Base-by-base conservation (phyloP, 2,888 invertebrate genomes). In the Lasioglossum pauxillum region DNA sequence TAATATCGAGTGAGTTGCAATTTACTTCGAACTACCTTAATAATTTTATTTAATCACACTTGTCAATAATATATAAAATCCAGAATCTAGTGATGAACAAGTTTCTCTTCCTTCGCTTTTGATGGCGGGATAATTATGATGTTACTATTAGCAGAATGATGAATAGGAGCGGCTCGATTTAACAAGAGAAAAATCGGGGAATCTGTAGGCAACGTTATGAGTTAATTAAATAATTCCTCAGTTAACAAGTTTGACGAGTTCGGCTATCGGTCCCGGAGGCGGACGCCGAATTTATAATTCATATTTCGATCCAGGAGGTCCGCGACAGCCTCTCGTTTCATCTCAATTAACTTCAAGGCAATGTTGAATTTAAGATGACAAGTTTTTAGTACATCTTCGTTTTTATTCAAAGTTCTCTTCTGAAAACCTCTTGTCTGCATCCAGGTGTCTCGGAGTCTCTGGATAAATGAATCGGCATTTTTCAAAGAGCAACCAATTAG, bases 401-500 rank as follows among this genome's bases (percentile, higher is more conserved):
- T 69, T 23, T 23, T n/a, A 12, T 38, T 69, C 69, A 12, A 38
- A n/a, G 16, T 67, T 16, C 35, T 8, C 67, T 16, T 5, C 35
- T 35, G 31, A 19, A 35, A 35, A 8, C 31, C 31, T 31, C 31
- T 19, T 7, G 7, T 10, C 31, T 38, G 23, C 12, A 10, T 19
- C 23, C 41, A 38, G 69, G 38, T 41, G n/a, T 76, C 71, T 38
- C 67, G 77, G 82, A 83, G 87, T 77, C 77, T 57, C 71, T 41
- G 91, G 90, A 53, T 89, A 84, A 85, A 92, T 12, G 69, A 69
- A 69, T 69, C 69, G 69, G 35, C 41, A 41, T 91, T 83, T 71
- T 77, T 85, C 87, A 90, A 91, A 91, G 14, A 88, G 83, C 89
- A 80, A 72, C 90, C 92, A 92, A 92, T 92, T 93, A 93, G 88